phyloP scores from a whole-genome alignment of 2,797 vertebrate genomes.

The Chaunax sp. region DNA sequence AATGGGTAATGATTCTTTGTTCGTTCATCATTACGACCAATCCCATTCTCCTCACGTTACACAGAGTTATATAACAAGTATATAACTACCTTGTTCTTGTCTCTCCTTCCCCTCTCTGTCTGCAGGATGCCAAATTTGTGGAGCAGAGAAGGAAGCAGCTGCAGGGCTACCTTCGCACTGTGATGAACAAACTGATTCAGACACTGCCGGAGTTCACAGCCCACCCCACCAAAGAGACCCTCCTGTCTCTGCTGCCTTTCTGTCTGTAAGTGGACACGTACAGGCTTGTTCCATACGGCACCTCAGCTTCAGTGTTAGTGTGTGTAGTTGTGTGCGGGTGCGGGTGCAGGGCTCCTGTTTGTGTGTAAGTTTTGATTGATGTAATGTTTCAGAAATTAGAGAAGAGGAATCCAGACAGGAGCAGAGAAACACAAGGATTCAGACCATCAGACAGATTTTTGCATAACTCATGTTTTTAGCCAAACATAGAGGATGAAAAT shows the following conservation, averaged over 20 bases:
- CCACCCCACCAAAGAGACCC: constrained; percentile 92
- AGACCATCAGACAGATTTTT: neutral
- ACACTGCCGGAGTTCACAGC: constrained; percentile 91
- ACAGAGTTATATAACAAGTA: neutral
- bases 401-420: neutral
- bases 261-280: constrained; percentile 89
- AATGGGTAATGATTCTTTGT: neutral
- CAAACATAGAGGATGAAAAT: no score
- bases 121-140: constrained; percentile 97
- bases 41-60: neutral
- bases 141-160: constrained; percentile 96
- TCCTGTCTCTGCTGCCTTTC: constrained; percentile 94
- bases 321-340: neutral
- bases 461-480: no score
- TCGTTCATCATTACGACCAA: neutral
- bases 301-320: neutral
- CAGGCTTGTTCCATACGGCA: neutral
- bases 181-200: constrained; percentile 99
- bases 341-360: constrained; percentile 13
- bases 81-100: neutral
- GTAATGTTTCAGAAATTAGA: neutral
- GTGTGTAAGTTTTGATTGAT: constrained; percentile 1
- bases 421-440: neutral
- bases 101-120: constrained; percentile 1
- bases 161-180: constrained; percentile 93